These are phyloP conservation scores for Trigoniulus corallinus DNA, from an alignment of 1,140 invertebrate genomes.

Conservation along the genomic window DNA sequence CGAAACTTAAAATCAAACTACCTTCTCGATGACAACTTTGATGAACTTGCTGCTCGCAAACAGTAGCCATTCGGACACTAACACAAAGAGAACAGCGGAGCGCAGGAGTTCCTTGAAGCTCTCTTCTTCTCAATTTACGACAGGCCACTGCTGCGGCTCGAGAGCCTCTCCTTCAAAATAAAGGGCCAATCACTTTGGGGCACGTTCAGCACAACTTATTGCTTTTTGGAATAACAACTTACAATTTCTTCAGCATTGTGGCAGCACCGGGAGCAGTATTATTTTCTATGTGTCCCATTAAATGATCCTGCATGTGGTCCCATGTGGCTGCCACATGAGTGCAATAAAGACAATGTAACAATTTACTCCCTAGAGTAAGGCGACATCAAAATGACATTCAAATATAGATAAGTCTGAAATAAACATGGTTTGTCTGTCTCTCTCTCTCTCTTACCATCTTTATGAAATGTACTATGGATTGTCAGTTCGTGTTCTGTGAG, in stretches of 20 bases:
- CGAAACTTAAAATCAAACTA: no score
- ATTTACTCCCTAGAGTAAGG: background rate
- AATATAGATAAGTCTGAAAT: no score
- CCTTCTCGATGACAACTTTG: background rate
- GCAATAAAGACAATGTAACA: background rate
- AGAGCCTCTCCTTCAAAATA: background rate
- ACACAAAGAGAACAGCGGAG: background rate
- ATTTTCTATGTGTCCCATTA: background rate
- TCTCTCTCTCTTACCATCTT: background rate
- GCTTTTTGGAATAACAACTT: background rate
- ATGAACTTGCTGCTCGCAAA: background rate
- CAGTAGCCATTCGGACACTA: background rate
- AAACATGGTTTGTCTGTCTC: no score
- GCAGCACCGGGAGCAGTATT: background rate
- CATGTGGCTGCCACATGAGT: background rate
- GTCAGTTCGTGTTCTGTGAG: background rate
- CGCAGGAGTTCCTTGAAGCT: background rate
- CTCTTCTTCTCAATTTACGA: background rate
- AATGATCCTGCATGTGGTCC: background rate
- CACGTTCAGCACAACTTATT: background rate
- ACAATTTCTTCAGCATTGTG: background rate
- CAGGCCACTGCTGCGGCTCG: background rate
- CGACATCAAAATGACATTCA: no score
- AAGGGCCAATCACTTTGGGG: background rate
- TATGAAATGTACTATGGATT: background rate